A percentile compares a stretch with the other conserved stretches of the same genome.
Evolutionary conservation across 2,797 vertebrate genomes (phyloP).

Genomic region (Dermochelys coriacea): DNA sequence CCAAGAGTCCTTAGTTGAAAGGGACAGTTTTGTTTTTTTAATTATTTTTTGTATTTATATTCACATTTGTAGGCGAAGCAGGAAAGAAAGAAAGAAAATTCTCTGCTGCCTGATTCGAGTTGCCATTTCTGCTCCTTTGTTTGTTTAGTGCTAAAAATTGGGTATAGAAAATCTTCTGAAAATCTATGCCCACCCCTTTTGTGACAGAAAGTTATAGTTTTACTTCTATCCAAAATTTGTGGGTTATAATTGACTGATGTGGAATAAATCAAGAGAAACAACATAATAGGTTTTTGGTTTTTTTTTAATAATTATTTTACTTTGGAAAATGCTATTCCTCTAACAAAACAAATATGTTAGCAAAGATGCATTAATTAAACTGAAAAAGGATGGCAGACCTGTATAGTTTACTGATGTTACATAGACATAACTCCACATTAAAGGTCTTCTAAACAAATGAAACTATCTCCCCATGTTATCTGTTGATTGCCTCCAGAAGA

Average conservation of each 20-base stretch:
- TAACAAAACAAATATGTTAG: constrained; percentile 46
- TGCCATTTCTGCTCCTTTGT: constrained; percentile 2
- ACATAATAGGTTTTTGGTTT: neutral
- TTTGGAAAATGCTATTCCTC: constrained; percentile 50
- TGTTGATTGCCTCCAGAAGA: constrained; percentile 42
- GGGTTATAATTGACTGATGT: neutral
- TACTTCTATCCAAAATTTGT: neutral
- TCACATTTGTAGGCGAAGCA: neutral
- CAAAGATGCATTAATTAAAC: constrained; percentile 42
- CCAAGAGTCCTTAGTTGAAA: neutral
- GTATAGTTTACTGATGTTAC: constrained; percentile 34
- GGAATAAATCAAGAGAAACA: constrained; percentile 50
- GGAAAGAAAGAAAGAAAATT: constrained; percentile 14
- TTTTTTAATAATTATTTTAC: constrained; percentile 1
- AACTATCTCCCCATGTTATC: constrained; percentile 22
- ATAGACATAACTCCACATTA: constrained; percentile 25
- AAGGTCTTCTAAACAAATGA: constrained; percentile 61
- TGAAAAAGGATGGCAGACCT: constrained; percentile 15
- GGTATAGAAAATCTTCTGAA: neutral
- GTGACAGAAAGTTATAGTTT: neutral
- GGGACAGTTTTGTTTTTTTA: neutral
- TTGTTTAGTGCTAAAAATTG: neutral
- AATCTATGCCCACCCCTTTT: constrained; percentile 3
- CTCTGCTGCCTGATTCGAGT: neutral
- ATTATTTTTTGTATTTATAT: neutral